Conservation (phyloP, 1,140 invertebrate species). For the Coptotermes formosanus region DNA sequence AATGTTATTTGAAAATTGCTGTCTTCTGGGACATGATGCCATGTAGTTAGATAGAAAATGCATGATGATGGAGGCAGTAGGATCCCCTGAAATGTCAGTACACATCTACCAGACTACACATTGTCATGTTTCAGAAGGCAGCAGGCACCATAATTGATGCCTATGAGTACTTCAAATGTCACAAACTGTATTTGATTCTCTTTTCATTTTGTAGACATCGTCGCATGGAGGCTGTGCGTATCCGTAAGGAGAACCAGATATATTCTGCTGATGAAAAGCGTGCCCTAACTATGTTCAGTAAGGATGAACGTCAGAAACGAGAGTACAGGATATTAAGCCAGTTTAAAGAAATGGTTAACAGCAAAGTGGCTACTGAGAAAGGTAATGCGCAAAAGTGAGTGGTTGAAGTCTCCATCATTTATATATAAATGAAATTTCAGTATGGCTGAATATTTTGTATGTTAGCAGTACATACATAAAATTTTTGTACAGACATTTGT, state of each 20-base stretch:
- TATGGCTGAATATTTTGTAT: neutral
- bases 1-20: too few species aligned
- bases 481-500: neutral
- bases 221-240: constrained; percentile 98
- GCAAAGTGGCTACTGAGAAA: constrained; percentile 29
- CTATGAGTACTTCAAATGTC: too few species aligned
- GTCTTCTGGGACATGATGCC: too few species aligned
- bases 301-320: constrained; percentile 93
- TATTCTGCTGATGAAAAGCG: constrained; percentile 99
- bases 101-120: too few species aligned
- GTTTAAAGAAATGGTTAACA: constrained; percentile 84
- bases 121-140: too few species aligned
- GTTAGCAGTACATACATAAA: neutral
- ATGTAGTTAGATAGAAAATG: too few species aligned
- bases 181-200: neutral
- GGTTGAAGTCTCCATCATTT: neutral
- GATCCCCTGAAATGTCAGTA: too few species aligned
- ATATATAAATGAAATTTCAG: neutral
- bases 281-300: constrained; percentile 96
- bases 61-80: too few species aligned
- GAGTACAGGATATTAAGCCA: constrained; percentile 95
- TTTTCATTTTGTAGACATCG: constrained; percentile 74
- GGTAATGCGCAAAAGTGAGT: constrained; percentile 21
- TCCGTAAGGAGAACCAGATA: constrained; percentile 99
- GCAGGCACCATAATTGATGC: too few species aligned